These are phyloP conservation scores for Polyommatus icarus DNA, from an alignment of 2,888 invertebrate species.

Conservation along the genomic window DNA sequence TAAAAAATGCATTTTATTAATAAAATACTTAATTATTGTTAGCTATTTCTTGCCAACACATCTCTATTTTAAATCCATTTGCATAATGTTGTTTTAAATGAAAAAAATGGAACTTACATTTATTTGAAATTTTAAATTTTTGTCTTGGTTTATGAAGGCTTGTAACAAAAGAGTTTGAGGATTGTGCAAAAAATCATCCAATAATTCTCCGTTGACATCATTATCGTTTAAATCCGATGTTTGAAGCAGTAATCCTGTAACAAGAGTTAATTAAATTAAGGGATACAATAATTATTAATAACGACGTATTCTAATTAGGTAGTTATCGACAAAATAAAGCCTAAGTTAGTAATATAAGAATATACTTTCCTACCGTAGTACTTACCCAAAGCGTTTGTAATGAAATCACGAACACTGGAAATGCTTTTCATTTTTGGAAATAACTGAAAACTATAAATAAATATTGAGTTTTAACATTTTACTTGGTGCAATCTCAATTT, in stretches of 20 bases:
- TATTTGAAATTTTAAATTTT: constrained; percentile 48
- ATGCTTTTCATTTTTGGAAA: constrained; percentile 7
- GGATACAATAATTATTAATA: too few species aligned
- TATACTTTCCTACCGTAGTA: background rate
- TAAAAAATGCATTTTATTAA: too few species aligned
- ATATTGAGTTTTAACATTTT: background rate
- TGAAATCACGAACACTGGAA: constrained; percentile 11
- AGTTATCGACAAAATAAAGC: too few species aligned
- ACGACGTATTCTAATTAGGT: too few species aligned
- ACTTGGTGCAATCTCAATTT: background rate
- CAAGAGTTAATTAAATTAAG: background rate
- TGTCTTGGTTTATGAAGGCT: constrained; percentile 48
- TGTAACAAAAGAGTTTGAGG: constrained; percentile 63
- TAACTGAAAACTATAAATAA: background rate
- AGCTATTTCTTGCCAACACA: too few species aligned
- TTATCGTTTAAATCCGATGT: constrained; percentile 49
- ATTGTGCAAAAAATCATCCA: constrained; percentile 67
- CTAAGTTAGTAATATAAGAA: background rate
- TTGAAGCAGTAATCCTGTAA: constrained; percentile 64
- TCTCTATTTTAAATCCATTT: too few species aligned
- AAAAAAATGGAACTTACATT: constrained; percentile 46
- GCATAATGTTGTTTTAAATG: background rate
- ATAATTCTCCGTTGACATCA: constrained; percentile 54
- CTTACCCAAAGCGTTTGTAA: constrained; percentile 12
- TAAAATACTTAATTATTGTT: too few species aligned